A percentile compares a stretch with the other conserved stretches of the same genome.
phyloP scores from a whole-genome alignment of 2,113 vertebrate genomes.

The Myotis brandtii region DNA sequence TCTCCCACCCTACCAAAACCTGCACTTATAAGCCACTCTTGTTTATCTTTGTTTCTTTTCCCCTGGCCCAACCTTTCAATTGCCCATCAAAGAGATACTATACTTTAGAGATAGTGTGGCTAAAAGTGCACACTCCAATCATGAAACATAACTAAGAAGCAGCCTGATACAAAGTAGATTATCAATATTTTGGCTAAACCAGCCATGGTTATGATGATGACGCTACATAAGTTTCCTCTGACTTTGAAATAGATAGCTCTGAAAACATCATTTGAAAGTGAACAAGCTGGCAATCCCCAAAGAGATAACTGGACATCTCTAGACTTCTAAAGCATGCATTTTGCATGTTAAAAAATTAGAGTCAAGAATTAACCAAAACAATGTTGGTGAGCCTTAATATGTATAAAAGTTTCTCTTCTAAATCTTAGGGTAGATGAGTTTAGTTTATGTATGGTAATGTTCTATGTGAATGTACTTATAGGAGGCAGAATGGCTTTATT shows the following conservation, averaged over 20 bases:
- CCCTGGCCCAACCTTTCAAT: not conserved
- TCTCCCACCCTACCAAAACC: too few species aligned
- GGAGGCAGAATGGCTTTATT: slow-evolving; percentile 33
- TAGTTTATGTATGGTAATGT: slow-evolving; percentile 3
- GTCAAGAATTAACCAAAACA: not conserved
- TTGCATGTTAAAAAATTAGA: not conserved
- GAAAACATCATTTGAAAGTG: not conserved
- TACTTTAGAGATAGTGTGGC: not conserved
- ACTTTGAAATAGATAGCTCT: not conserved
- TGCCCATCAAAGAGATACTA: not conserved
- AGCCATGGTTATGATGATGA: not conserved
- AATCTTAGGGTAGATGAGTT: not conserved
- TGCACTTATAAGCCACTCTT: not conserved
- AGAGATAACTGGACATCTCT: not conserved
- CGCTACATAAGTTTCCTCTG: not conserved
- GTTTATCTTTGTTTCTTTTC: not conserved
- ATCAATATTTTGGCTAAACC: not conserved
- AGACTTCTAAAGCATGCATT: not conserved
- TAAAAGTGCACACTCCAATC: not conserved
- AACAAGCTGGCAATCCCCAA: not conserved
- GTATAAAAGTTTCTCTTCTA: not conserved
- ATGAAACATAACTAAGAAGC: not conserved
- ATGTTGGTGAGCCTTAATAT: not conserved
- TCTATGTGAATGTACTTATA: slow-evolving; percentile 43
- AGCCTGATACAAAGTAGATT: not conserved